Evolutionary conservation across 2,888 invertebrate species (phyloP).

Genomic region (Ommatoiulus sabulosus): DNA sequence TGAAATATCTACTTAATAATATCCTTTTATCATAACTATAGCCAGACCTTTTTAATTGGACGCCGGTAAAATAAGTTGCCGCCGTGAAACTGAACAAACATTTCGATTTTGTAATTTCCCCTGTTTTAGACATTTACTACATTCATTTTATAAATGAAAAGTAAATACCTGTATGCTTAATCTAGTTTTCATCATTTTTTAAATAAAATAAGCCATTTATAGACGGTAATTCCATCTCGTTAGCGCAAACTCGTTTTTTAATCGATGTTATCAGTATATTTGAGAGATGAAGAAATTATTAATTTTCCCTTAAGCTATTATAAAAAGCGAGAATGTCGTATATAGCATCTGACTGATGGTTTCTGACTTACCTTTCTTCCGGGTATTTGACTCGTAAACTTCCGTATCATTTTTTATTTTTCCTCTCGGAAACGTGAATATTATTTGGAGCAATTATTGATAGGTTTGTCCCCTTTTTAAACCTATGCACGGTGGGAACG

Average conservation of each 20-base stretch:
- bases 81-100: neutral
- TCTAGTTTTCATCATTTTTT: neutral
- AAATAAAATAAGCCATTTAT: neutral
- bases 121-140: too few species aligned
- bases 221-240: neutral
- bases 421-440: constrained; percentile 23
- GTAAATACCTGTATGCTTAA: too few species aligned
- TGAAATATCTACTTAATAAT: too few species aligned
- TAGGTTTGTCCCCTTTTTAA: neutral
- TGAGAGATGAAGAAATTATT: neutral
- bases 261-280: neutral
- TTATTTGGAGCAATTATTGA: constrained; percentile 35
- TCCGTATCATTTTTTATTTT: constrained; percentile 27
- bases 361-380: constrained; percentile 17
- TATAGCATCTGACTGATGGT: neutral
- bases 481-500: neutral
- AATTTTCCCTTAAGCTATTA: neutral
- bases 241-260: neutral
- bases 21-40: too few species aligned
- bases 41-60: too few species aligned
- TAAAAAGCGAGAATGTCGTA: constrained; percentile 15
- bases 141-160: too few species aligned
- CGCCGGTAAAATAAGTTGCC: too few species aligned
- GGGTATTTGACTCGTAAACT: constrained; percentile 48
- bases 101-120: neutral